Percentiles rank a stretch among this genome's conserved stretches.
Conservation (phyloP, 1,140 invertebrate genomes). For the Drosophila ironensis region DNA sequence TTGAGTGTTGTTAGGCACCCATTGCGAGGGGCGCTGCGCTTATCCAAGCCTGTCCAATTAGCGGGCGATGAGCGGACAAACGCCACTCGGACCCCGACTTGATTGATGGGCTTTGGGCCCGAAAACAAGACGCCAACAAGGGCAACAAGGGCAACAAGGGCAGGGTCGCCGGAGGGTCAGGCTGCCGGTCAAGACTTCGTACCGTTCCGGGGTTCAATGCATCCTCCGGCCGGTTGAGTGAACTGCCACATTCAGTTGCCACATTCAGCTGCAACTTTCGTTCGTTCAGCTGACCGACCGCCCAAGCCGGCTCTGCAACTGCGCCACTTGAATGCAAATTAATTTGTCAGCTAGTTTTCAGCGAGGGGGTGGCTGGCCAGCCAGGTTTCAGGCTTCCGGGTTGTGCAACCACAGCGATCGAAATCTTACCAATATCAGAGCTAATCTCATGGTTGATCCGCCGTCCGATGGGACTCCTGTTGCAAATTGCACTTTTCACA, state of each 20-base stretch:
- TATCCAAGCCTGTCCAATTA: slow-evolving; percentile 28
- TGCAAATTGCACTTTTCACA: slow-evolving; percentile 4
- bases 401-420: no score
- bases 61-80: slow-evolving; percentile 4
- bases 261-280: slow-evolving; percentile 13
- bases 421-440: slow-evolving; percentile 66
- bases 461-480: no score
- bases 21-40: not conserved
- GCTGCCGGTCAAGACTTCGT: slow-evolving; percentile 26
- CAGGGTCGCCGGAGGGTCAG: slow-evolving; percentile 3
- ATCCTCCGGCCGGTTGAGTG: slow-evolving; percentile 32
- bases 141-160: slow-evolving; percentile 7
- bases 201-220: slow-evolving; percentile 15
- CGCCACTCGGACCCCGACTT: not conserved
- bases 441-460: slow-evolving; percentile 71
- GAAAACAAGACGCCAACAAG: not conserved
- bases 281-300: no score
- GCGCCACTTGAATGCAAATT: slow-evolving; percentile 60
- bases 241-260: slow-evolving; percentile 9
- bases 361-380: no score
- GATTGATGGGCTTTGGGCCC: slow-evolving; percentile 23
- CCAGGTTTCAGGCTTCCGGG: not conserved
- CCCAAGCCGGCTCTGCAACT: slow-evolving; percentile 61
- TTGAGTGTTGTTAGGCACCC: not conserved
- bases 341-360: slow-evolving; percentile 47